phyloP scores from a whole-genome alignment of 2,113 vertebrate species.

The Protobothrops flavoviridis region DNA sequence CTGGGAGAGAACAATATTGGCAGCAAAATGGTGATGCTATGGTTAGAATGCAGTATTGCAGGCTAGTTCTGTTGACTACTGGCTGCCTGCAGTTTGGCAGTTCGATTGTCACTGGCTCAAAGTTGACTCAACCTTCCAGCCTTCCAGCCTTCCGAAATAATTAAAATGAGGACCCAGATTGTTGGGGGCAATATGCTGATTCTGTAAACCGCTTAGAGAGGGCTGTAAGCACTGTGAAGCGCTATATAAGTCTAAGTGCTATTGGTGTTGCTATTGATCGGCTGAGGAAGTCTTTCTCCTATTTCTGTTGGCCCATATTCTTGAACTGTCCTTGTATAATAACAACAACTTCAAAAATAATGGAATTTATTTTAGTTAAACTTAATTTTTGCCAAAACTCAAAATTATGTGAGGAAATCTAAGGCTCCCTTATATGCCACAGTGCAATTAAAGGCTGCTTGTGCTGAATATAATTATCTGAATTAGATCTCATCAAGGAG shows the following conservation, averaged over 20 bases:
- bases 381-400: background rate
- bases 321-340: background rate
- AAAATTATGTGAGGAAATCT: background rate
- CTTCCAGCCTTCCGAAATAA: too few relatives aligned
- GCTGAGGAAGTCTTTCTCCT: background rate
- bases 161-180: too few relatives aligned
- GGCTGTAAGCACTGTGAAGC: too few relatives aligned
- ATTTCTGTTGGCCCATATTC: background rate
- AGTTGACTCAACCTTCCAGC: too few relatives aligned
- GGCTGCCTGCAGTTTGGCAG: too few relatives aligned
- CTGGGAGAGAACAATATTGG: background rate
- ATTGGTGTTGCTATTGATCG: background rate
- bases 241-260: too few relatives aligned
- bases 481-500: background rate
- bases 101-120: too few relatives aligned
- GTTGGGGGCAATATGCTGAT: too few relatives aligned
- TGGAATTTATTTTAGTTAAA: background rate
- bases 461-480: background rate
- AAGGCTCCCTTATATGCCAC: background rate
- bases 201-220: too few relatives aligned
- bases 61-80: too few relatives aligned
- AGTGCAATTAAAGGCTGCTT: background rate
- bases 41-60: too few relatives aligned
- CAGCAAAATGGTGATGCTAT: background rate
- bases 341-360: background rate